phyloP scores from a whole-genome alignment of 2,113 vertebrate genomes.

The Phoenicopterus ruber region DNA sequence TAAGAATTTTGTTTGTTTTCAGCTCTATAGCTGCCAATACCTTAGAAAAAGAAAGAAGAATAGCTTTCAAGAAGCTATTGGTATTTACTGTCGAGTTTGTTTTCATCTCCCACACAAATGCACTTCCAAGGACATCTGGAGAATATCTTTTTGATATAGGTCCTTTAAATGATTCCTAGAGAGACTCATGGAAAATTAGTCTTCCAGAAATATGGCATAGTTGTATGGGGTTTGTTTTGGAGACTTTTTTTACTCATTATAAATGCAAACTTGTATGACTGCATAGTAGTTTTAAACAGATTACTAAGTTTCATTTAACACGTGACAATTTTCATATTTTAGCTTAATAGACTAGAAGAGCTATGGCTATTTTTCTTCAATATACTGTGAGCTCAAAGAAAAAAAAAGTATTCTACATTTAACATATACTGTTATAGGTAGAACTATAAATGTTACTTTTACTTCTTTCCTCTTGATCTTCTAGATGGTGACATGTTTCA shows the following conservation, averaged over 20 bases:
- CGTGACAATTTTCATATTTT: neutral
- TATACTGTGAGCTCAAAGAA: neutral
- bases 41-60: neutral
- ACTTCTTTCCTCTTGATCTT: neutral
- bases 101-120: neutral
- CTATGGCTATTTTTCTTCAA: neutral
- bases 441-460: neutral
- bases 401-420: neutral
- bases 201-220: neutral
- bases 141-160: neutral
- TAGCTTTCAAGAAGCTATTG: neutral
- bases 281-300: neutral
- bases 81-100: neutral
- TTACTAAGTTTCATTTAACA: neutral
- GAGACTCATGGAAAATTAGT: neutral
- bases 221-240: neutral
- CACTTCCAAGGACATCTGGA: neutral
- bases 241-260: neutral
- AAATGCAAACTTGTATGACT: neutral
- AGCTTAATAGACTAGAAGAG: neutral
- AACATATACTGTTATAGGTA: neutral
- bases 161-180: neutral
- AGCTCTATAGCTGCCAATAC: neutral
- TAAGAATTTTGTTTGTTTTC: neutral
- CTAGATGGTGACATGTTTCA: neutral